phyloP scores from a whole-genome alignment of 1,140 invertebrate species.

The Drosophila tsacasi region DNA sequence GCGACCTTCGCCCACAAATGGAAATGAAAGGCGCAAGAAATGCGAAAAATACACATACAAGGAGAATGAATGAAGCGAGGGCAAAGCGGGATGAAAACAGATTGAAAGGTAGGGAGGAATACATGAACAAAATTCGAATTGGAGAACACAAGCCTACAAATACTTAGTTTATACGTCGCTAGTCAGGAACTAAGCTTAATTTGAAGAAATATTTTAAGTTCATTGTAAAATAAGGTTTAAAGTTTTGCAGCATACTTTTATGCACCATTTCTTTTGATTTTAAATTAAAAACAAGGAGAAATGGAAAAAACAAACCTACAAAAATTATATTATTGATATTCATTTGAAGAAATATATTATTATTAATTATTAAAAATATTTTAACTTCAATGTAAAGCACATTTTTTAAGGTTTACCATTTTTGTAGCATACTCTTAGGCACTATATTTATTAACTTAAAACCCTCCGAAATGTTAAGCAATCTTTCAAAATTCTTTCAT shows the following conservation, averaged over 20 bases:
- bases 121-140: conserved; percentile 11
- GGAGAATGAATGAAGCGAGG: conserved; percentile 24
- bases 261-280: too few relatives aligned
- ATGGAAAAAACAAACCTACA: not conserved
- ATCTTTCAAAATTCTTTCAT: too few relatives aligned
- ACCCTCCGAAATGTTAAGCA: not conserved
- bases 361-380: too few relatives aligned
- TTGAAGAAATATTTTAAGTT: too few relatives aligned
- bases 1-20: conserved; percentile 78
- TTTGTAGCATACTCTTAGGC: not conserved
- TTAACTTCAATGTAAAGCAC: not conserved
- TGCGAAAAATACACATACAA: conserved; percentile 15
- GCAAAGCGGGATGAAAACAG: conserved; percentile 56
- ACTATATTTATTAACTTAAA: not conserved
- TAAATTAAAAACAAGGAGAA: conserved; percentile 1
- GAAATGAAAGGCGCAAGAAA: conserved; percentile 18
- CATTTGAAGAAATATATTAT: too few relatives aligned
- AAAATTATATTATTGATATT: not conserved
- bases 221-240: too few relatives aligned
- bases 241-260: too few relatives aligned
- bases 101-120: conserved; percentile 53
- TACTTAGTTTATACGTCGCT: not conserved
- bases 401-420: not conserved
- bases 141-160: not conserved
- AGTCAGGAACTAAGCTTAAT: too few relatives aligned